Percentiles rank a stretch among this genome's conserved stretches.
Evolutionary conservation across 2,797 vertebrate genomes (phyloP).

Genomic region (Silurus aristotelis): DNA sequence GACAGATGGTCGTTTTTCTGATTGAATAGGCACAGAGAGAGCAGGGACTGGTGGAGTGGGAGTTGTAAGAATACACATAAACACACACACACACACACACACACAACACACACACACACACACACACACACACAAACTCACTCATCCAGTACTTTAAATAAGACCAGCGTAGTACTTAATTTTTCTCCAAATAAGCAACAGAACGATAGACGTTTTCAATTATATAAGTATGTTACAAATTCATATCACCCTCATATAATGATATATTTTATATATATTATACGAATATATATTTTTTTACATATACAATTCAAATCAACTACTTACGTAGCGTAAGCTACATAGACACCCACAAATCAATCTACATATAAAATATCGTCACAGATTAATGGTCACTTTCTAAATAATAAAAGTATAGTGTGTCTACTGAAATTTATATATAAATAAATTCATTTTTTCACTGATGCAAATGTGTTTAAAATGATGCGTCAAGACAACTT

Average conservation of each 20-base stretch:
- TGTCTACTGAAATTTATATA: too few relatives aligned
- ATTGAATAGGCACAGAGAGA: conserved; percentile 37
- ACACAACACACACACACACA: conserved; percentile 19
- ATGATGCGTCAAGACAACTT: too few relatives aligned
- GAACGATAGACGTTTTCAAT: not conserved
- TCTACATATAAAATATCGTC: too few relatives aligned
- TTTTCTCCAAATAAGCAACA: not conserved
- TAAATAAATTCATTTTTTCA: too few relatives aligned
- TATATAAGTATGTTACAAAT: too few relatives aligned
- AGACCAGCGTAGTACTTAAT: not conserved
- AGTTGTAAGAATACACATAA: not conserved
- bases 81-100: conserved; percentile 11
- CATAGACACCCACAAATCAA: not conserved
- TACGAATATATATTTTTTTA: too few relatives aligned
- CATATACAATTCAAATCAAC: too few relatives aligned
- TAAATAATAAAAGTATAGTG: too few relatives aligned
- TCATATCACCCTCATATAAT: too few relatives aligned
- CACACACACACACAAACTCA: not conserved
- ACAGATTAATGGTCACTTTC: too few relatives aligned
- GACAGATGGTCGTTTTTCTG: conserved; percentile 54
- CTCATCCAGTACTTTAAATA: not conserved
- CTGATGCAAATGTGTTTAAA: too few relatives aligned
- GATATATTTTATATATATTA: too few relatives aligned
- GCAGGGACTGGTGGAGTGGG: conserved; percentile 20
- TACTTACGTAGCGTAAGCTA: not conserved